Evolutionary conservation across 2,888 invertebrate species (phyloP), one percentile per base, ranked within the genome.

Genomic region (Eueremaeus valkanovi): DNA sequence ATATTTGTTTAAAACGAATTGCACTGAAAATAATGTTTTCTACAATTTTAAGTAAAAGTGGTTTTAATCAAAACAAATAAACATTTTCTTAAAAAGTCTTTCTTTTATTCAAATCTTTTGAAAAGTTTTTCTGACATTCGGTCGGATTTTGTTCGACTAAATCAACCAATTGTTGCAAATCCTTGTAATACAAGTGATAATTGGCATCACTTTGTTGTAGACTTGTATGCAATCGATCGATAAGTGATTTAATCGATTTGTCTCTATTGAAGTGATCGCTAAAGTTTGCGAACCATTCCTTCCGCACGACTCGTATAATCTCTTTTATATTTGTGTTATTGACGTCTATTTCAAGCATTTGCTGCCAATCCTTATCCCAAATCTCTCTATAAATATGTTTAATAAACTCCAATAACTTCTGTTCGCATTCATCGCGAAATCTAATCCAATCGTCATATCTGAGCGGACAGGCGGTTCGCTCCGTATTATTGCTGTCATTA

Each of bases 371-470:
- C 2, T 16, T 33, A 33, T 63, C 33, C 63, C 63, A 63, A 63
- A 63, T 63, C 18, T 63, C 8, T 36, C 29, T 16, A 33, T 63
- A 63, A 33, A 33, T 36, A 18, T 31, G 18, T n/a, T 29, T 21
- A 63, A 33, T 33, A 29, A 63, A 63, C 33, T 36, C 33, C 63
- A 63, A 33, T 3, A 63, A 13, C 21, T 33, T n/a, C 33, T 63
- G 63, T 63, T 63, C 63, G 16, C 36, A 63, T 33, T 63, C 63
- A 21, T 63, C 18, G 2, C 29, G 13, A 63, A 29, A 63, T 33
- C 63, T 31, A 18, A 63, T 63, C 63, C 63, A 63, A 63, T 63
- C 63, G 36, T 63, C 63, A 27, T 63, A 63, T 63, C 33, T 63
- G 24, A 63, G n/a, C 16, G 63, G 36, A 33, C 24, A 58, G 5